Evolutionary conservation across 2,113 vertebrate genomes (phyloP).

Genomic region (Lepus timidus): DNA sequence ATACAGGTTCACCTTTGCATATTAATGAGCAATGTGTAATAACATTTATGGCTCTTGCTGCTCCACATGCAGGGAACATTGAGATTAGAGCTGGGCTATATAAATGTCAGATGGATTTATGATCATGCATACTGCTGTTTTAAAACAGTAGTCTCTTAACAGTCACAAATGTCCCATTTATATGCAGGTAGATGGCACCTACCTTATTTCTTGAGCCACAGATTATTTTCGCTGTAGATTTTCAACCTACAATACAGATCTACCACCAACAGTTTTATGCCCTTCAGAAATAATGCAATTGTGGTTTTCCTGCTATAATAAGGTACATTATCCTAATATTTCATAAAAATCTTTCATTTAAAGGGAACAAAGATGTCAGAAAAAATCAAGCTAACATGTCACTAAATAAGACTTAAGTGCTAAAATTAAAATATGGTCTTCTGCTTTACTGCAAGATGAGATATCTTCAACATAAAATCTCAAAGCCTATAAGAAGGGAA

Average conservation of each 20-base stretch:
- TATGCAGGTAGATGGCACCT: slow-evolving; percentile 65
- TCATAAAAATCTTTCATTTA: slow-evolving; percentile 48
- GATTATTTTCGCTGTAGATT: slow-evolving; percentile 59
- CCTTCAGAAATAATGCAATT: slow-evolving; percentile 51
- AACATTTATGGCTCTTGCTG: slow-evolving; percentile 77
- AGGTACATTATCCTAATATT: slow-evolving; percentile 15
- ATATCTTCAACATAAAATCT: background rate
- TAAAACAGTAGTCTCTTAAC: slow-evolving; percentile 72
- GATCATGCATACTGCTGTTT: slow-evolving; percentile 59
- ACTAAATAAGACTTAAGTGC: slow-evolving; percentile 14
- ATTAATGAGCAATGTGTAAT: slow-evolving; percentile 79
- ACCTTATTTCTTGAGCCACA: slow-evolving; percentile 63
- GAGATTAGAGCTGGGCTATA: slow-evolving; percentile 77
- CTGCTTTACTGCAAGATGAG: slow-evolving; percentile 9
- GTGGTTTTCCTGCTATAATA: slow-evolving; percentile 12
- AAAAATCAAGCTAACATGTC: slow-evolving; percentile 42
- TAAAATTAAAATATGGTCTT: background rate
- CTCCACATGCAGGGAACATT: slow-evolving; percentile 76
- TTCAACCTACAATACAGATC: slow-evolving; percentile 4
- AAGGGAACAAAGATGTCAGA: background rate
- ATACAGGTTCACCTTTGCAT: slow-evolving; percentile 74
- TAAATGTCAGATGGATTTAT: slow-evolving; percentile 78
- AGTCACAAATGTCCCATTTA: slow-evolving; percentile 59
- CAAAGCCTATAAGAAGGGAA: background rate
- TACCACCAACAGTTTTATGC: slow-evolving; percentile 57